Conservation (phyloP, 2,888 invertebrate genomes). For the Drosophila mimica region DNA sequence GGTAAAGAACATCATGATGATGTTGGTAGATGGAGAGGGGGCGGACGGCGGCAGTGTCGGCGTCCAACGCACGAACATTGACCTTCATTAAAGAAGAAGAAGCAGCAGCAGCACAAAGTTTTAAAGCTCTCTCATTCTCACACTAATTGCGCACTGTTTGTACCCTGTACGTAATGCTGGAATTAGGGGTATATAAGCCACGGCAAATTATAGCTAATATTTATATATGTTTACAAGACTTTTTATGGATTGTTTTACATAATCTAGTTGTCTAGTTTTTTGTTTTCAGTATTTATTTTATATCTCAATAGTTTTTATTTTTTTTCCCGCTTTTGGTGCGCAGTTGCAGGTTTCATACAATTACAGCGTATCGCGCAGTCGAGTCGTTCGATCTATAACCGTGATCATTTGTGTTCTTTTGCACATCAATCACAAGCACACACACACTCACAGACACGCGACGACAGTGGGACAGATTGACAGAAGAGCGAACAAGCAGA, state of each 20-base stretch:
- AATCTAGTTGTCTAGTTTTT: neutral
- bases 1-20: slow-evolving; percentile 38
- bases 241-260: neutral
- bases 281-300: neutral
- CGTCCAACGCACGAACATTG: slow-evolving; percentile 79
- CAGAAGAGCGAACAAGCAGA: slow-evolving; percentile 10
- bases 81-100: slow-evolving; percentile 79
- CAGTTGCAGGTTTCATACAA: neutral
- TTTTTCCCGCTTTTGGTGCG: neutral
- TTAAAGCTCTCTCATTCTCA: slow-evolving; percentile 47
- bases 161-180: slow-evolving; percentile 5
- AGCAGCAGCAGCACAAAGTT: slow-evolving; percentile 31
- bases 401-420: slow-evolving; percentile 5
- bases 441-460: neutral
- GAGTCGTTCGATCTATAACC: neutral
- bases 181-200: neutral
- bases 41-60: slow-evolving; percentile 32
- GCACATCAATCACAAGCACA: slow-evolving; percentile 40
- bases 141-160: slow-evolving; percentile 47
- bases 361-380: slow-evolving; percentile 13
- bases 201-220: neutral
- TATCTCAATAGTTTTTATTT: neutral
- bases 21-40: neutral
- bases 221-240: neutral
- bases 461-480: slow-evolving; percentile 7